Conservation (phyloP, 1,140 invertebrate species). For the Cylas formicarius region DNA sequence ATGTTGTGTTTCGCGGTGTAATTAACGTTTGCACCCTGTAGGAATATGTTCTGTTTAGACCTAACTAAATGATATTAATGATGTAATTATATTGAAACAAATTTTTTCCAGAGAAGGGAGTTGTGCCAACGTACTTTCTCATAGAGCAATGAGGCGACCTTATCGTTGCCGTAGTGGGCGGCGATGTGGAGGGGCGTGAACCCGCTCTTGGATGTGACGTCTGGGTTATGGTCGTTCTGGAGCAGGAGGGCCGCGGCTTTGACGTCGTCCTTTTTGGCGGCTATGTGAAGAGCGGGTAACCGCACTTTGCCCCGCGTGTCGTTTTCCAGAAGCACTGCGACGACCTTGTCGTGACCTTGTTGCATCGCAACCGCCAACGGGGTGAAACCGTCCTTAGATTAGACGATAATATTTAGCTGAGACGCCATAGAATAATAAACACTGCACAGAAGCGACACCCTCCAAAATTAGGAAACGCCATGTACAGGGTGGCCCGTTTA, state of each 20-base stretch:
- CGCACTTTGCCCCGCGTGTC: slow-evolving; percentile 89
- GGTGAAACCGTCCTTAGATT: slow-evolving; percentile 87
- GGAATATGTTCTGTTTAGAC: no score
- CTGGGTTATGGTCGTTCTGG: slow-evolving; percentile 91
- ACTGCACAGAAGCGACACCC: no score
- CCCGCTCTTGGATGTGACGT: slow-evolving; percentile 93
- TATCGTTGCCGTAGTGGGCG: slow-evolving; percentile 96
- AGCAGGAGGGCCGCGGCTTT: slow-evolving; percentile 87
- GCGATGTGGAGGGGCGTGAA: slow-evolving; percentile 98
- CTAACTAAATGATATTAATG: no score
- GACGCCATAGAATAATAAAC: no score
- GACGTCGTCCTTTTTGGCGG: slow-evolving; percentile 99
- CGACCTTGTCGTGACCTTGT: slow-evolving; percentile 97
- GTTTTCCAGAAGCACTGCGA: slow-evolving; percentile 90
- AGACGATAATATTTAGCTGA: slow-evolving; percentile 8
- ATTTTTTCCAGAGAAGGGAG: no score
- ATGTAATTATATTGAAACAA: no score
- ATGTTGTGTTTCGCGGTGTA: slow-evolving; percentile 93
- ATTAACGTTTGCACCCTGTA: slow-evolving; percentile 88
- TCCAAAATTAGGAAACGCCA: background rate
- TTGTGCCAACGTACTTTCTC: slow-evolving; percentile 47
- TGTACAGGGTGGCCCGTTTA: no score
- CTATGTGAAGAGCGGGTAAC: slow-evolving; percentile 88
- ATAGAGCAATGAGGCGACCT: slow-evolving; percentile 85
- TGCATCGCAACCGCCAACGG: slow-evolving; percentile 97